Base-by-base conservation (phyloP, 1,140 invertebrate genomes). In the Papilio machaon region DNA sequence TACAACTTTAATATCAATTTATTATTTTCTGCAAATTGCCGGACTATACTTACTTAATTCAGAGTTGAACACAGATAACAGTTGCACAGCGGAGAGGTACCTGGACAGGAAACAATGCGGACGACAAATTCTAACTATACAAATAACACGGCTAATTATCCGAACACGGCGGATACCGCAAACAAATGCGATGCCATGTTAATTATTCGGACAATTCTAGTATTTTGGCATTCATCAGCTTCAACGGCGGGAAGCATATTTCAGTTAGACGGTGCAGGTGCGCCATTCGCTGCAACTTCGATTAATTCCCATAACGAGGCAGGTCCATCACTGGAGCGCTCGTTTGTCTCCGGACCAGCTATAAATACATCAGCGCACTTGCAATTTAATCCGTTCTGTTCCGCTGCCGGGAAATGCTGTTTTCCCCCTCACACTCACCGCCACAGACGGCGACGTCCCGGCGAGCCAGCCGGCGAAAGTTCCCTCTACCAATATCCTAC, bases 271-370 rank as follows among this genome's bases (percentile, higher is more conserved):
- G 84, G 84, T 91, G 85, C 91, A 93, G 91, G 91, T 93, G 92
- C 88, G 87, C 88, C 88, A 86, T 90, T 88, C 85, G 88, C 85
- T 91, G 89, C 89, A 89, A 91, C 86, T 94, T 93, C 93, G 93
- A 94, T 94, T 94, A 94, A 94, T 93, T 93, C 92, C 87, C 90
- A 94, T 94, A 94, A 94, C 93, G 93, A 93, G 93, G 89, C 88
- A 89, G 89, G 91, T 93, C 93, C 93, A 94, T 94, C 93, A 93
- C 91, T 86, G 82, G 91, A 82, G 76, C 89, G 92, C 91, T 91
- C 93, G 92, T 93, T 94, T 93, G 92, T 94, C 93, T 93, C 91
- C 86, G 88, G 90, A 82, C 89, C 89, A 87, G 91, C 92, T 91
- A 94, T 94, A 94, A 94, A 94, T 94, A 94, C 91, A 92, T 94